Conservation (phyloP, 2,113 vertebrate genomes). For the Poecilia latipinna region DNA sequence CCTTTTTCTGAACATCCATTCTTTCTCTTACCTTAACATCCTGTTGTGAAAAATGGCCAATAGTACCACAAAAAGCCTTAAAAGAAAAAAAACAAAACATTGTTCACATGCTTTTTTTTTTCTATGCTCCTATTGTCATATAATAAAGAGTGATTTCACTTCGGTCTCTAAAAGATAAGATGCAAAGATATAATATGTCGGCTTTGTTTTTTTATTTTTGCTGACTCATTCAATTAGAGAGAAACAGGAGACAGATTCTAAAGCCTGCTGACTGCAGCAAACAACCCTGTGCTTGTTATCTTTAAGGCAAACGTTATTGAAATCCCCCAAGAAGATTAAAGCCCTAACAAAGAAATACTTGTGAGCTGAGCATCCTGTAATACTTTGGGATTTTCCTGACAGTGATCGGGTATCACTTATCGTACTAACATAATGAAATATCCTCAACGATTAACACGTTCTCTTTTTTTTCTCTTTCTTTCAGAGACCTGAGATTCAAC, state of each 20-base stretch:
- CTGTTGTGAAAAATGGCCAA: no score
- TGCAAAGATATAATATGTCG: not conserved
- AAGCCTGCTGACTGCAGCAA: conserved; percentile 6
- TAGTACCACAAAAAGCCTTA: no score
- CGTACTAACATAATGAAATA: not conserved
- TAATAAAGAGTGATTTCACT: conserved; percentile 24
- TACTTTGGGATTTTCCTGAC: conserved; percentile 24
- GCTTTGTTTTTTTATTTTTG: conserved; percentile 10
- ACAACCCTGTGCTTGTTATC: conserved; percentile 41
- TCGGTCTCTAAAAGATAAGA: not conserved
- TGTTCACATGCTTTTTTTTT: conserved; percentile 13
- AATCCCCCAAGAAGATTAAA: conserved; percentile 41
- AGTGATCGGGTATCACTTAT: not conserved
- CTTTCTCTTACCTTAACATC: no score
- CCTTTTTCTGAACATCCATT: no score
- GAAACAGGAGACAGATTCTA: conserved; percentile 10
- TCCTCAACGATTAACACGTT: not conserved
- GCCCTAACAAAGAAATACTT: conserved; percentile 47
- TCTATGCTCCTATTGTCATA: conserved; percentile 10
- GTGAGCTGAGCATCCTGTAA: conserved; percentile 42
- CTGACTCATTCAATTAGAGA: conserved; percentile 18
- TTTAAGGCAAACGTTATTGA: conserved; percentile 46
- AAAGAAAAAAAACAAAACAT: conserved; percentile 8
- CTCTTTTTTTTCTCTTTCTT: conserved; percentile 47
- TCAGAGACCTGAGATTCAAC: conserved; percentile 96